Evolutionary conservation across 2,888 invertebrate genomes (phyloP).

Genomic region (Apomyelois bistriatella): DNA sequence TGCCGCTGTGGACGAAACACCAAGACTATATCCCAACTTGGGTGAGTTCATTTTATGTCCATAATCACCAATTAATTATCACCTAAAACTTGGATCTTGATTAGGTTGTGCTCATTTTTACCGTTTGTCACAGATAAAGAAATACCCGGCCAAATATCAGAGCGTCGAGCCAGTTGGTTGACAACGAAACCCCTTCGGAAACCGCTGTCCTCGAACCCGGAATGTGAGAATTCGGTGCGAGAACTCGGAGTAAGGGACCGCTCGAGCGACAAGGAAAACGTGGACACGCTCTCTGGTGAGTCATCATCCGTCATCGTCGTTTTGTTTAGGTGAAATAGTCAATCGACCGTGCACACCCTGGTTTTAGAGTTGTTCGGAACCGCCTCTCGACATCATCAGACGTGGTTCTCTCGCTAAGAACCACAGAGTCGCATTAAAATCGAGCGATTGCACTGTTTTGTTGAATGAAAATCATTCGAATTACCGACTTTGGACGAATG

Average conservation of each 20-base stretch:
- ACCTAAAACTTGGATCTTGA: conserved; percentile 34
- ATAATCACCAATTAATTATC: conserved; percentile 11
- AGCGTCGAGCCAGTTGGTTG: conserved; percentile 65
- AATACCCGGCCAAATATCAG: conserved; percentile 36
- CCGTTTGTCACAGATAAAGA: conserved; percentile 48
- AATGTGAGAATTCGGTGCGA: conserved; percentile 51
- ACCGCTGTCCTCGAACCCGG: conserved; percentile 37
- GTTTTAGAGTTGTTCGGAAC: too few species aligned
- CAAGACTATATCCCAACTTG: conserved; percentile 55
- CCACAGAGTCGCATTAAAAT: too few species aligned
- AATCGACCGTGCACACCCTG: too few species aligned
- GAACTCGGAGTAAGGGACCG: conserved; percentile 46
- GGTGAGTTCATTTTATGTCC: conserved; percentile 38
- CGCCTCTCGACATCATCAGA: too few species aligned
- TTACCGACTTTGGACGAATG: too few species aligned
- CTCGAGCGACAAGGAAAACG: conserved; percentile 49
- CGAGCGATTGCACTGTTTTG: too few species aligned
- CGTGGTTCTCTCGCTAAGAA: too few species aligned
- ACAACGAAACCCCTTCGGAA: conserved; percentile 61
- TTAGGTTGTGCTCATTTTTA: too few species aligned
- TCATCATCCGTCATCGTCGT: background rate
- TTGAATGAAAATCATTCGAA: too few species aligned
- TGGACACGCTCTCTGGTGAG: conserved; percentile 48
- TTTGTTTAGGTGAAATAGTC: too few species aligned
- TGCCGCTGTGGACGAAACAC: conserved; percentile 40